Evolutionary conservation across 2,797 vertebrate species (phyloP).

Genomic region (Labeo calbasu): DNA sequence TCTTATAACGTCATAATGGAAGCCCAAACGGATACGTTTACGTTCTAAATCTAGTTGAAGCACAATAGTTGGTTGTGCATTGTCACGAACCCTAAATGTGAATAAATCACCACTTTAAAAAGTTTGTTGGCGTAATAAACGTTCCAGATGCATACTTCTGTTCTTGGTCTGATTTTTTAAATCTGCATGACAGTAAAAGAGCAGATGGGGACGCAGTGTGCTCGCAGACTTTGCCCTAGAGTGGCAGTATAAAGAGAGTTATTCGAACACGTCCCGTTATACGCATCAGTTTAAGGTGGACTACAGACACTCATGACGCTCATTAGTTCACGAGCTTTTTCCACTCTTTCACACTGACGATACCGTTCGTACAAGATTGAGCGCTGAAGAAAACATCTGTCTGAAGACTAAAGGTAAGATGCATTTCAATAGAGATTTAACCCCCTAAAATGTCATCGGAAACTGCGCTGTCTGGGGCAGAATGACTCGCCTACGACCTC

Average conservation of each 20-base stretch:
- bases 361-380: not conserved
- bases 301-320: constrained; percentile 5
- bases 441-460: not conserved
- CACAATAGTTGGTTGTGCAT: too few relatives aligned
- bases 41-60: not conserved
- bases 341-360: not conserved
- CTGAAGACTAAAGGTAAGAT: constrained; percentile 2
- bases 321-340: not conserved
- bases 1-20: not conserved
- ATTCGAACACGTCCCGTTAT: not conserved
- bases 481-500: not conserved
- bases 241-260: not conserved
- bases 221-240: constrained; percentile 28
- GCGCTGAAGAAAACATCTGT: not conserved
- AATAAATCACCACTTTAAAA: not conserved
- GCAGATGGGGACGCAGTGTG: not conserved
- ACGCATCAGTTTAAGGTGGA: constrained; percentile 30
- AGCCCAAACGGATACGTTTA: not conserved
- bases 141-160: too few relatives aligned
- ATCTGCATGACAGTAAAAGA: not conserved
- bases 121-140: not conserved
- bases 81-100: not conserved
- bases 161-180: not conserved
- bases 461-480: not conserved
- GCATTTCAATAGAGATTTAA: too few relatives aligned